Conservation (phyloP, 2,888 invertebrate genomes). For the Heteropelma amictum region DNA sequence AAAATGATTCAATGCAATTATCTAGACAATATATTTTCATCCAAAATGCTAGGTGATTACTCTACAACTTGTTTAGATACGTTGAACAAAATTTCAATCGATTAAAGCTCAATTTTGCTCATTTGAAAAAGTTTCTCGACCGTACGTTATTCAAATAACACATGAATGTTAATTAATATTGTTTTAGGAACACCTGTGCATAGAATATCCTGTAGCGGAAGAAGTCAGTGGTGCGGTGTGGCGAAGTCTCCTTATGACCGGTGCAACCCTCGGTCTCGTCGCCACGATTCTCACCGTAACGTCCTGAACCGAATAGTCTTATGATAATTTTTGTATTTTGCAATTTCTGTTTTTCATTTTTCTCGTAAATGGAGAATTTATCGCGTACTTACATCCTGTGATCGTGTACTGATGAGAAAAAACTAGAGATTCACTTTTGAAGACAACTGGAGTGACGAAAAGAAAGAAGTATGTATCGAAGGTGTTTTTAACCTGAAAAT, state of each 20-base stretch:
- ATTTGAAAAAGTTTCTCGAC: no score
- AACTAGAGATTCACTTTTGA: background rate
- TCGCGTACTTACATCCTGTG: conserved; percentile 64
- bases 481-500: background rate
- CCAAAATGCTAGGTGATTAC: no score
- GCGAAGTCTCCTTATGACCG: conserved; percentile 75
- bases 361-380: conserved; percentile 30
- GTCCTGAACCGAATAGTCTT: conserved; percentile 67
- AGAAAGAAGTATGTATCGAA: no score
- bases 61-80: no score
- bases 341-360: conserved; percentile 17
- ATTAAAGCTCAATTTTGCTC: no score
- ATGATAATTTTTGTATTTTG: conserved; percentile 30
- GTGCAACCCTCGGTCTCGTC: conserved; percentile 74
- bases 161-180: conserved; percentile 1
- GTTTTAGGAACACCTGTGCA: conserved; percentile 74
- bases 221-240: conserved; percentile 76
- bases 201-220: conserved; percentile 76
- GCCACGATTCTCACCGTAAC: conserved; percentile 75
- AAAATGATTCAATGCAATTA: no score
- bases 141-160: no score
- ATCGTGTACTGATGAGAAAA: conserved; percentile 62
- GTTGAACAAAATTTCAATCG: no score
- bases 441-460: background rate
- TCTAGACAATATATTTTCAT: no score